These are phyloP conservation scores for Clarias pachynema DNA, from an alignment of 2,797 vertebrate species.

Conservation along the genomic window DNA sequence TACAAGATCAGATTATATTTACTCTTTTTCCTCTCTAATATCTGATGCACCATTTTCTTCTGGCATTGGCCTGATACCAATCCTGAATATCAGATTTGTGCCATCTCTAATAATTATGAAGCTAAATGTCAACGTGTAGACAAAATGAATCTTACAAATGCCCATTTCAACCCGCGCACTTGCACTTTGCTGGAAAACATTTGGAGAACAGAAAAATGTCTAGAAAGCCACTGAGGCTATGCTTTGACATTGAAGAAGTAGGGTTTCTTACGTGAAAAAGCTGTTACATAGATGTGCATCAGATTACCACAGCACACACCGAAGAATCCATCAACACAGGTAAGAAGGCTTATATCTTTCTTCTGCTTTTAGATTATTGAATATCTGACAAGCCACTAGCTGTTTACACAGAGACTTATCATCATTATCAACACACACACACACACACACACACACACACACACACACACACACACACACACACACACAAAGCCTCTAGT, in stretches of 20 bases:
- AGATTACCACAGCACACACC: not conserved
- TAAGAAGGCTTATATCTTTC: not conserved
- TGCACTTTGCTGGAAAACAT: not conserved
- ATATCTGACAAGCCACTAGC: slow-evolving; percentile 22
- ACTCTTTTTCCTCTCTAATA: not conserved
- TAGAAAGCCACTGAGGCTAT: not conserved
- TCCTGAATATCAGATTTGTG: not conserved
- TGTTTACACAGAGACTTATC: slow-evolving; percentile 31
- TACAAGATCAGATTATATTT: not conserved
- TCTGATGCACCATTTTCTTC: not conserved
- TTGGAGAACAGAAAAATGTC: not conserved
- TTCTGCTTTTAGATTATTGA: slow-evolving; percentile 15
- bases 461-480: not conserved
- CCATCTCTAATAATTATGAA: slow-evolving; percentile 12
- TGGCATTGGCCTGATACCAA: not conserved
- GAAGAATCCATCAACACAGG: slow-evolving; percentile 21
- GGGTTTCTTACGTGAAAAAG: not conserved
- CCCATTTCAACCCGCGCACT: not conserved
- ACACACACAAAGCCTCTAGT: not conserved
- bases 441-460: not conserved
- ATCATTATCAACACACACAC: slow-evolving; percentile 1
- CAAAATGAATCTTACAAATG: not conserved
- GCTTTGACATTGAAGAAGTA: not conserved
- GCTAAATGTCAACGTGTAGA: slow-evolving; percentile 12
- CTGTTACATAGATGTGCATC: not conserved